Evolutionary conservation across 2,888 invertebrate species (phyloP).

Genomic region (Tachina grossa): DNA sequence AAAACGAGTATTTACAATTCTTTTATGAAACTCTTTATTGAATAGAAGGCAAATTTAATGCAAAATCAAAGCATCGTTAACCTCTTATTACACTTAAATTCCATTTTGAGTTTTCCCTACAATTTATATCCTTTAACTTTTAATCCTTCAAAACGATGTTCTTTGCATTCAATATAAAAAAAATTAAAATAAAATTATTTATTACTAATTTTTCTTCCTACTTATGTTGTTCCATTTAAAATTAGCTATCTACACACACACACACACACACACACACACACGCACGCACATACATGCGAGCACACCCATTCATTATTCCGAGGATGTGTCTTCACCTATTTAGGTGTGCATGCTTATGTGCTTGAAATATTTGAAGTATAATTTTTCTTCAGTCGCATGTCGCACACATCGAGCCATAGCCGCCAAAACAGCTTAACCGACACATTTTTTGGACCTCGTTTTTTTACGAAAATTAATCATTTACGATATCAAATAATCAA

Average conservation of each 20-base stretch:
- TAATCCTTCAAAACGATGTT: not conserved
- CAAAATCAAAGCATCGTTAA: not conserved
- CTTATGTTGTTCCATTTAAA: slow-evolving; percentile 2
- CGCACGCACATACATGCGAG: slow-evolving; percentile 14
- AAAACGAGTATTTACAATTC: not conserved
- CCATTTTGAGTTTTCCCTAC: not conserved
- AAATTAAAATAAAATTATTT: not conserved
- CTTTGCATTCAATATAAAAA: not conserved
- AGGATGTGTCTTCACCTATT: not conserved
- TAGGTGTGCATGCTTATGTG: not conserved
- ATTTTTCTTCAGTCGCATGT: slow-evolving; percentile 26
- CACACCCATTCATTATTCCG: slow-evolving; percentile 20
- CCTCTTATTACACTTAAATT: not conserved
- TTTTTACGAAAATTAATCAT: too few relatives aligned
- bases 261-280: slow-evolving; percentile 19
- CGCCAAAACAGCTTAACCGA: too few relatives aligned
- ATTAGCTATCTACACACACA: slow-evolving; percentile 32
- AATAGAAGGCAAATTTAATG: not conserved
- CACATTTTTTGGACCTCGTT: too few relatives aligned
- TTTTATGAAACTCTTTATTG: not conserved
- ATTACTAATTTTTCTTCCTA: not conserved
- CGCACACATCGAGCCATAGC: not conserved
- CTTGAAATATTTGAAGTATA: not conserved
- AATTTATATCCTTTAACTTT: not conserved
- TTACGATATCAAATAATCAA: too few relatives aligned